These are phyloP conservation scores for Temnothorax ravouxi DNA, from an alignment of 2,888 invertebrate genomes.

Conservation along the genomic window DNA sequence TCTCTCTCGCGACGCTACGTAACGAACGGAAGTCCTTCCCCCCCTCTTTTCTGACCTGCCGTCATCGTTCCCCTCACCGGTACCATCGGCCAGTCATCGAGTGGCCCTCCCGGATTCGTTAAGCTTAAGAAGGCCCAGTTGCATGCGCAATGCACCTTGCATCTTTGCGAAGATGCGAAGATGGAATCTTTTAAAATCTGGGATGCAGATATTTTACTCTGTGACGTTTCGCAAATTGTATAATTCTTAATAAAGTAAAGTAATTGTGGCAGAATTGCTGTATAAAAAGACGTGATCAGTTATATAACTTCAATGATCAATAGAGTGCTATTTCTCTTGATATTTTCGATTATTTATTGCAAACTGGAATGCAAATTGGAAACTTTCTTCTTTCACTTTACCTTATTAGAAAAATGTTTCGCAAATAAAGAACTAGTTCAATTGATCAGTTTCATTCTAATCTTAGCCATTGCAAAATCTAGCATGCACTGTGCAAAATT, in stretches of 20 bases:
- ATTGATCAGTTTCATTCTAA: not conserved
- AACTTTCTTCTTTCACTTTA: not conserved
- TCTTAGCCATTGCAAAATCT: not conserved
- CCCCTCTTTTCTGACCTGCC: conserved; percentile 57
- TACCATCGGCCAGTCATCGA: conserved; percentile 75
- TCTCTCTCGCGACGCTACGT: conserved; percentile 74
- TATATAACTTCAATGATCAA: not conserved
- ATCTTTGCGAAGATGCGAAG: conserved; percentile 1
- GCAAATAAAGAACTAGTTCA: not conserved
- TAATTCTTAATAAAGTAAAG: not conserved
- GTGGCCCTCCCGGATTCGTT: conserved; percentile 73
- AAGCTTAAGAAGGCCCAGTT: conserved; percentile 64
- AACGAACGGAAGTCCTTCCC: conserved; percentile 67
- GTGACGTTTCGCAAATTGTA: not conserved
- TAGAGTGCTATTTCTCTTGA: not conserved
- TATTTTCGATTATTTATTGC: not conserved
- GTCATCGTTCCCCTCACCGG: conserved; percentile 67
- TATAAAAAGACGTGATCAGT: not conserved
- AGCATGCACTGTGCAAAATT: conserved; percentile 2
- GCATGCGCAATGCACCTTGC: conserved; percentile 68
- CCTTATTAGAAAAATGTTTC: not conserved
- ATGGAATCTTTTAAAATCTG: not conserved
- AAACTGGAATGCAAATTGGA: not conserved
- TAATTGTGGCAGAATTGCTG: not conserved
- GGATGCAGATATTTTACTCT: conserved; percentile 12